Evolutionary conservation across 2,113 vertebrate species (phyloP), one percentile per base, ranked within the genome.

Genomic region (Mus musculus): DNA sequence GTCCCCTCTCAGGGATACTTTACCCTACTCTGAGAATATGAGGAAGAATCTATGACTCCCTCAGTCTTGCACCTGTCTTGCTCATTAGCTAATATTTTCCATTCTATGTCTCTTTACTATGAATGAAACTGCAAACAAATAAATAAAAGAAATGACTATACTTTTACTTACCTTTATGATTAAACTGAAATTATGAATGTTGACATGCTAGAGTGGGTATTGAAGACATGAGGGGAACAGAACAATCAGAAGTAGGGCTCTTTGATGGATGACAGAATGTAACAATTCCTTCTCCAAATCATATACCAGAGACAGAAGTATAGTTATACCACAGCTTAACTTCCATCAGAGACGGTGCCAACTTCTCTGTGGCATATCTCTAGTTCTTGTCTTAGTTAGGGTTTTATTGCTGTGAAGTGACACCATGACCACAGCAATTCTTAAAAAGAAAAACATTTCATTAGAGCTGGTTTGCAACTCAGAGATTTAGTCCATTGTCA

Each of bases 271-370:
- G 49, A 28, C 71, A 61, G 69, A 95, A 95, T 91, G 69, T 56
- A 89, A 84, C 73, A 86, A 36, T 5, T 75, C 76, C 4, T 72
- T 52, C 10, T 67, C 36, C 42, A 95, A 92, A 94, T 82, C 81
- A 78, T 8, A 46, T 52, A 26, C 36, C 3, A 42, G 63, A 94
- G 19, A 67, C 33, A 59, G 78, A 89, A 85, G 69, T 42, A 59
- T 13, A 85, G 13, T 54, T 84, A 59, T 33, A 90, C 54, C 65
- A 61, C 3, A 90, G 9, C 22, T 75, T 96, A 88, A 94, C 46
- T 91, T 96, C 54, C 67, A 7, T 76, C 52, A 94, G 7, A 93
- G 28, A 93, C 93, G 26, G 24, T 90, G 28, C 42, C 69, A 80
- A 39, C 7, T 22, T 94, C 76, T 94, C 63, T 56, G 42, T 96